Conservation (phyloP, 1,140 invertebrate genomes). For the Leptinotarsa defecta region DNA sequence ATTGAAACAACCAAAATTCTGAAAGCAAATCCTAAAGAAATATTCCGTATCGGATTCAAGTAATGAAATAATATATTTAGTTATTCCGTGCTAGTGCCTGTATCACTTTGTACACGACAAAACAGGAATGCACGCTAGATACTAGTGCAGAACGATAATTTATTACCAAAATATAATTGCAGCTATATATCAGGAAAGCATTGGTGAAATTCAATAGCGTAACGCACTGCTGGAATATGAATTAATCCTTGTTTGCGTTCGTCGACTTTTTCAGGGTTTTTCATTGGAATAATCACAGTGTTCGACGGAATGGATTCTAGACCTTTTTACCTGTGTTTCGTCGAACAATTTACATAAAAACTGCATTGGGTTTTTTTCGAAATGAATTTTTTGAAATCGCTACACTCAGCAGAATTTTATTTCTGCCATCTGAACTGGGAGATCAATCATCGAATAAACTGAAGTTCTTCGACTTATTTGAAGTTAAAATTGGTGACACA, state of each 20-base stretch:
- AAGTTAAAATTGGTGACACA: too few relatives aligned
- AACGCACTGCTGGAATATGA: slow-evolving; percentile 10
- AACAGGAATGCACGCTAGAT: slow-evolving; percentile 38
- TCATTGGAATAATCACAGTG: neutral
- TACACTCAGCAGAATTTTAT: too few relatives aligned
- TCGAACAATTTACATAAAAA: too few relatives aligned
- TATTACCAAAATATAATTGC: slow-evolving; percentile 41
- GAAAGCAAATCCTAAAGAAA: neutral
- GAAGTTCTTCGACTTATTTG: too few relatives aligned
- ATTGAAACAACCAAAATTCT: too few relatives aligned
- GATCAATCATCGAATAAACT: too few relatives aligned
- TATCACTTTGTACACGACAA: slow-evolving; percentile 41
- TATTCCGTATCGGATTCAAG: neutral
- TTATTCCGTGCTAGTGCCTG: slow-evolving; percentile 34
- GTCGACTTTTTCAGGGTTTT: neutral
- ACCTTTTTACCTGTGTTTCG: too few relatives aligned
- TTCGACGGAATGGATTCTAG: neutral
- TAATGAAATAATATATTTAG: slow-evolving; percentile 33
- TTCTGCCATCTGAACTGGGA: too few relatives aligned
- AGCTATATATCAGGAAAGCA: slow-evolving; percentile 27
- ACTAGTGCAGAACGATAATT: slow-evolving; percentile 34
- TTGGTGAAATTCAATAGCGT: slow-evolving; percentile 18
- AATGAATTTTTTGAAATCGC: too few relatives aligned
- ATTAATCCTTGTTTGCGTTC: slow-evolving; percentile 1
- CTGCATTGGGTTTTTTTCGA: too few relatives aligned